phyloP scores from a whole-genome alignment of 2,888 invertebrate species.

The Orthosia gothica region DNA sequence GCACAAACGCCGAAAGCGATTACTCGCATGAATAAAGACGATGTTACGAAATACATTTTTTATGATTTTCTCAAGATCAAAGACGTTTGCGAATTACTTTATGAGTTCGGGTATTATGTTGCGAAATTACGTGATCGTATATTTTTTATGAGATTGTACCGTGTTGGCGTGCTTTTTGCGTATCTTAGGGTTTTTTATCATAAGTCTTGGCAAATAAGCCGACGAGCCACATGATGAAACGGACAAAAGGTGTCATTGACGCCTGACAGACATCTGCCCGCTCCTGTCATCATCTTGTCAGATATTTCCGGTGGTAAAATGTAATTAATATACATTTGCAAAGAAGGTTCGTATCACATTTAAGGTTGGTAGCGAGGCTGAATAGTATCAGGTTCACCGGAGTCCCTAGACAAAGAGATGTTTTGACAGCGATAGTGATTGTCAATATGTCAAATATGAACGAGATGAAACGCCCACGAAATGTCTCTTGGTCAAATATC shows the following conservation, averaged over 20 bases:
- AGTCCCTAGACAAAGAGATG: too few species aligned
- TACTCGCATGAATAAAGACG: conserved; percentile 60
- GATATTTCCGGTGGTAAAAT: too few species aligned
- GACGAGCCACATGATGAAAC: neutral
- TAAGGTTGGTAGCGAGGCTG: too few species aligned
- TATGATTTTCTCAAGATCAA: conserved; percentile 61
- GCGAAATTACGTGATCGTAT: conserved; percentile 32
- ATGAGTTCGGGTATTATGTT: conserved; percentile 43
- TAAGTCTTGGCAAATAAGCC: neutral
- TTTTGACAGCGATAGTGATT: too few species aligned
- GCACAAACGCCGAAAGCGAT: conserved; percentile 53
- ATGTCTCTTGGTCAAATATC: too few species aligned
- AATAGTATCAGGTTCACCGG: too few species aligned
- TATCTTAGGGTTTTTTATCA: neutral
- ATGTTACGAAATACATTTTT: conserved; percentile 57
- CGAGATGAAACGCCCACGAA: too few species aligned
- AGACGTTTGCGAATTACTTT: conserved; percentile 52
- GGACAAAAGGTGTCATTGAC: neutral
- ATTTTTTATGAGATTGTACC: conserved; percentile 30
- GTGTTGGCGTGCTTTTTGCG: conserved; percentile 8
- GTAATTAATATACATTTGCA: too few species aligned
- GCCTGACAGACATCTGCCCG: neutral
- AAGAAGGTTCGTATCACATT: too few species aligned
- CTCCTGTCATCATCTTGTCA: neutral
- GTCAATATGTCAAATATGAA: too few species aligned